A percentile compares a stretch with the other conserved stretches of the same genome.
phyloP scores from a whole-genome alignment of 2,113 vertebrate species.

The Rhinoptilus africanus region DNA sequence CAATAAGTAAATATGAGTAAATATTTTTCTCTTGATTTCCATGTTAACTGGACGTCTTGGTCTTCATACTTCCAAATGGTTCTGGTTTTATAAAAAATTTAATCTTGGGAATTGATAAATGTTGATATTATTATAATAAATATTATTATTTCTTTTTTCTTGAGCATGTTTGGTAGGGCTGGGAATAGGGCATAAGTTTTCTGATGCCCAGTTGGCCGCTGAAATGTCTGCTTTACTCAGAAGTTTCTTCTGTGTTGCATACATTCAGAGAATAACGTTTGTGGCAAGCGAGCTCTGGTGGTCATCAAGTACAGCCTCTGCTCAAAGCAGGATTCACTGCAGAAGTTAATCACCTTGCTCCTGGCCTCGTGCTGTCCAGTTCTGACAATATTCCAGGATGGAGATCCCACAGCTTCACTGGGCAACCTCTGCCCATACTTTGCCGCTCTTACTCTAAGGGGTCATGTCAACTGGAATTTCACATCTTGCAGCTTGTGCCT shows the following conservation, averaged over 20 bases:
- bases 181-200: not conserved
- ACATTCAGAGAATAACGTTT: not conserved
- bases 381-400: not conserved
- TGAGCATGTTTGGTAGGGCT: not conserved
- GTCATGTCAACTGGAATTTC: not conserved
- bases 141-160: not conserved
- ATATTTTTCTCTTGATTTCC: not conserved
- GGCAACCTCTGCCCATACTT: not conserved
- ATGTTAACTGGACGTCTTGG: not conserved
- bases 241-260: not conserved
- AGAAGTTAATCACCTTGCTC: not conserved
- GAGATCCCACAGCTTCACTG: not conserved
- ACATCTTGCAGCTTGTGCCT: not conserved
- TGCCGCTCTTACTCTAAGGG: fast-evolving
- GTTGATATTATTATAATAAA: not conserved
- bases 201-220: not conserved
- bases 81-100: not conserved
- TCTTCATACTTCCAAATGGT: not conserved
- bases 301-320: not conserved
- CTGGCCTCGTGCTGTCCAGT: not conserved
- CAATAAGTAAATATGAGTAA: not conserved
- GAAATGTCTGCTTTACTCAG: not conserved
- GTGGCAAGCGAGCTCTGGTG: not conserved
- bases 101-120: not conserved
- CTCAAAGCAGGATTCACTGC: not conserved